Conservation (phyloP, 37 sponge, comb jelly and placozoan genomes). For the Crambe crambe region DNA sequence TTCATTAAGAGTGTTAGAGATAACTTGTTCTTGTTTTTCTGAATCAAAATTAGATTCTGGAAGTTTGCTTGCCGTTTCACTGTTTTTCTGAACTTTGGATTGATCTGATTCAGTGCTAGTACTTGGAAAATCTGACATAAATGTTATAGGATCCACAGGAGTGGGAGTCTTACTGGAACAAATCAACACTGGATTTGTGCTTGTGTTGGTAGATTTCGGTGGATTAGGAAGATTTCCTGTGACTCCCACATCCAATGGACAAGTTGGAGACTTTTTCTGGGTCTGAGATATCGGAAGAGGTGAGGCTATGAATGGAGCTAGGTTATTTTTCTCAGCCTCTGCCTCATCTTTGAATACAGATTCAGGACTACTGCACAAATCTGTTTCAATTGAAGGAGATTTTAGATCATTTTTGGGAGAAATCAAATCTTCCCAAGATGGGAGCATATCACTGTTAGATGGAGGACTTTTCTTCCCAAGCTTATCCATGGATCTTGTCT, state of each 20-base stretch:
- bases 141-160: too few relatives aligned
- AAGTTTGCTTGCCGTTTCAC: too few relatives aligned
- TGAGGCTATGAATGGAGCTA: background rate
- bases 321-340: background rate
- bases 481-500: slow-evolving; percentile 12
- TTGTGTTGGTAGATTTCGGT: background rate
- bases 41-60: too few relatives aligned
- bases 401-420: background rate
- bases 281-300: background rate
- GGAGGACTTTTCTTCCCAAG: background rate
- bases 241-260: background rate
- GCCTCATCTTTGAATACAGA: background rate
- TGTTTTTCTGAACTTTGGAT: too few relatives aligned
- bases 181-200: background rate
- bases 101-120: too few relatives aligned
- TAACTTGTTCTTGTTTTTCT: too few relatives aligned
- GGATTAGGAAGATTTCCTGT: background rate
- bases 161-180: background rate
- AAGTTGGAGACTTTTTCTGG: background rate
- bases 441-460: background rate
- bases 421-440: background rate
- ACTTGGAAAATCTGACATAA: too few relatives aligned
- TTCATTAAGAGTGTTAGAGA: too few relatives aligned
- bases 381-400: background rate
- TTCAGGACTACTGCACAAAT: background rate